A percentile compares a stretch with the other conserved stretches of the same genome.
Conservation (phyloP, 1,140 invertebrate genomes). For the Lanistes nyassanus region DNA sequence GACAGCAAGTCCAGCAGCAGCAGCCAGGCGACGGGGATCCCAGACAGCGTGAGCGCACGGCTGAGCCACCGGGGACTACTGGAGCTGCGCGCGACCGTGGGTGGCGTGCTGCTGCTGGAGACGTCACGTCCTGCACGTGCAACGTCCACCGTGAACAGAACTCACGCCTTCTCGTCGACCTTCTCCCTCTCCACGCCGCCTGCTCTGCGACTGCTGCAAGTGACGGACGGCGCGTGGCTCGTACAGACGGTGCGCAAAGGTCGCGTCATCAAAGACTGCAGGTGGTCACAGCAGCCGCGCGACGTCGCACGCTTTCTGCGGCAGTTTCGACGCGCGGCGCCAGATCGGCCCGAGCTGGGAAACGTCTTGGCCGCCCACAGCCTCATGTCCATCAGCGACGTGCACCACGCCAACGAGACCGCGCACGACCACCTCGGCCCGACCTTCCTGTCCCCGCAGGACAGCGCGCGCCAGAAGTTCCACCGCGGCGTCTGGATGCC, state of each 20-base stretch:
- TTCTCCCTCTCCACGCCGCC: slow-evolving; percentile 4
- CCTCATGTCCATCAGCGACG: not conserved
- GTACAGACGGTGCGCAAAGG: slow-evolving; percentile 34
- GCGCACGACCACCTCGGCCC: no score
- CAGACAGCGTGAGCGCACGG: slow-evolving; percentile 28
- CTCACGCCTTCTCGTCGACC: not conserved
- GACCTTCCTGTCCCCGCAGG: no score
- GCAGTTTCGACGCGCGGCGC: slow-evolving; percentile 9
- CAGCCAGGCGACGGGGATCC: not conserved
- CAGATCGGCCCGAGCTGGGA: slow-evolving; percentile 5
- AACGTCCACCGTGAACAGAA: not conserved
- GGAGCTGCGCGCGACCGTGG: slow-evolving; percentile 29
- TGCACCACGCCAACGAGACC: no score
- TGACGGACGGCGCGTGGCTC: slow-evolving; percentile 30
- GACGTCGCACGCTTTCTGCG: slow-evolving; percentile 35
- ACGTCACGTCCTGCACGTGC: slow-evolving; percentile 20
- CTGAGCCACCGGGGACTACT: slow-evolving; percentile 26
- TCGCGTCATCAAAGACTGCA: slow-evolving; percentile 31
- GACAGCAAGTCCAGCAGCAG: not conserved
- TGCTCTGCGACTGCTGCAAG: slow-evolving; percentile 29
- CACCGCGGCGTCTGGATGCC: slow-evolving; percentile 21
- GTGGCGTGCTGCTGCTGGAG: slow-evolving; percentile 26
- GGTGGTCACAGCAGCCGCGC: slow-evolving; percentile 20
- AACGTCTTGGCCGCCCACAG: slow-evolving; percentile 22
- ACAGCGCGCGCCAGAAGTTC: not conserved